Evolutionary conservation across 2,113 vertebrate species (phyloP), one percentile per base, ranked within the genome.

Genomic region (Sitta europaea): DNA sequence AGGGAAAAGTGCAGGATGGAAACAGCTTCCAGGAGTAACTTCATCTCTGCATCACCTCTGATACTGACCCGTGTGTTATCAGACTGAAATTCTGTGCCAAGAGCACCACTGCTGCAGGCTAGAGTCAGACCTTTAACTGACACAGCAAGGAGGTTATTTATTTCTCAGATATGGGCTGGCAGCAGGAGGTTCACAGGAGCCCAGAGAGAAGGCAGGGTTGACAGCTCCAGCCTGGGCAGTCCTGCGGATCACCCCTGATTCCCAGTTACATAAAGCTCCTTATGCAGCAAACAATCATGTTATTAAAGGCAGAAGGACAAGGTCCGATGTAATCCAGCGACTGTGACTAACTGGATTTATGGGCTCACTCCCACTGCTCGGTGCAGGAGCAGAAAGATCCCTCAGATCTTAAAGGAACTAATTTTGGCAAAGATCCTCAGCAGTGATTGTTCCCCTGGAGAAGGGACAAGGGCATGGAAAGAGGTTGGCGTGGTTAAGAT

Each of bases 341-440:
- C 80, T 91, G 95, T 90, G 91, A 95, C 94, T 97, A 95, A 96
- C 87, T 72, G 93, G 91, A 92, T 97, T 95, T 92, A 91, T 55
- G 28, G 94, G 82, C 90, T 81, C 53, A 11, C 81, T 90, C 93
- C 54, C 61, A 5, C 28, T 48, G 71, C 65, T 85, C 9, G 0
- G 47, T 78, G 91, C 70, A 61, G 66, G 10, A 65, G 73, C 57
- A 75, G 61, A 63, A 50, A 95, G 91, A 90, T 96, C 15, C 90
- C 84, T 88, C 54, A 82, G 91, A 95, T 96, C 91, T 81, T n/a
- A 42, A 53, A 82, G 86, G 47, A 76, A 22, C 48, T 72, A 7
- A 65, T 91, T 70, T 67, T 78, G 63, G 62, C 73, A 24, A 13
- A 84, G 92, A 86, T 78, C 66, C 84, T 50, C n/a, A 5, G 74